Percentiles rank a stretch among this genome's conserved stretches.
These are phyloP conservation scores for Acleris laterana DNA, from an alignment of 2,888 invertebrate species.

Conservation along the genomic window DNA sequence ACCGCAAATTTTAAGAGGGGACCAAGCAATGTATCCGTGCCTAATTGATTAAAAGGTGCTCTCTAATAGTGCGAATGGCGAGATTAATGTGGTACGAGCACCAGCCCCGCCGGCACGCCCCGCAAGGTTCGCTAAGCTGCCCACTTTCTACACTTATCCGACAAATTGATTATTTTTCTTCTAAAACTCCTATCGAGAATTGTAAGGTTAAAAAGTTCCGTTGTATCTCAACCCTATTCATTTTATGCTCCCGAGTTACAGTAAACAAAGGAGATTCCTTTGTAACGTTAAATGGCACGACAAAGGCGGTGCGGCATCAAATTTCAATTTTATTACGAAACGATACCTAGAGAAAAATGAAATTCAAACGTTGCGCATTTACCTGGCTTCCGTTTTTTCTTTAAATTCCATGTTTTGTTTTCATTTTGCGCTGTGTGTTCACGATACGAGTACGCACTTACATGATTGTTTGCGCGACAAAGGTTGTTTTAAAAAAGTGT, in stretches of 20 bases:
- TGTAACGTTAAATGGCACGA: constrained; percentile 7
- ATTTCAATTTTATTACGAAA: constrained; percentile 28
- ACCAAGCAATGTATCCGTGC: constrained; percentile 38
- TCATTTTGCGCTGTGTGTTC: constrained; percentile 25
- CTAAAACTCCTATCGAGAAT: background rate
- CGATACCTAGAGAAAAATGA: constrained; percentile 18
- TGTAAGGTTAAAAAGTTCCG: background rate
- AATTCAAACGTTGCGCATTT: constrained; percentile 13
- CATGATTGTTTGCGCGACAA: too few relatives aligned
- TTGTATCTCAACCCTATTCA: constrained; percentile 1
- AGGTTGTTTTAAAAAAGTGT: too few relatives aligned
- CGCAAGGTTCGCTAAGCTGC: constrained; percentile 15
- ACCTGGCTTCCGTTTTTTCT: constrained; percentile 16
- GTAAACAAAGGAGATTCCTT: constrained; percentile 15
- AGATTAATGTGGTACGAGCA: constrained; percentile 47
- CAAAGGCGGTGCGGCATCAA: constrained; percentile 13
- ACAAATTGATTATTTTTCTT: constrained; percentile 21
- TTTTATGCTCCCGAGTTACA: constrained; percentile 6
- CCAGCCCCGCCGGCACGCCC: constrained; percentile 35
- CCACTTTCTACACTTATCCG: constrained; percentile 8
- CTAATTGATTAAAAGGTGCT: constrained; percentile 49
- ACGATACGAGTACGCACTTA: background rate
- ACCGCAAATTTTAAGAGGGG: too few relatives aligned
- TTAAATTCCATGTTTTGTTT: constrained; percentile 28
- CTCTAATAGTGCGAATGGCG: constrained; percentile 48